A percentile compares a stretch with the other conserved stretches of the same genome.
These are phyloP conservation scores for Hemichromis elongatus DNA, from an alignment of 2,113 vertebrate genomes.

Conservation along the genomic window DNA sequence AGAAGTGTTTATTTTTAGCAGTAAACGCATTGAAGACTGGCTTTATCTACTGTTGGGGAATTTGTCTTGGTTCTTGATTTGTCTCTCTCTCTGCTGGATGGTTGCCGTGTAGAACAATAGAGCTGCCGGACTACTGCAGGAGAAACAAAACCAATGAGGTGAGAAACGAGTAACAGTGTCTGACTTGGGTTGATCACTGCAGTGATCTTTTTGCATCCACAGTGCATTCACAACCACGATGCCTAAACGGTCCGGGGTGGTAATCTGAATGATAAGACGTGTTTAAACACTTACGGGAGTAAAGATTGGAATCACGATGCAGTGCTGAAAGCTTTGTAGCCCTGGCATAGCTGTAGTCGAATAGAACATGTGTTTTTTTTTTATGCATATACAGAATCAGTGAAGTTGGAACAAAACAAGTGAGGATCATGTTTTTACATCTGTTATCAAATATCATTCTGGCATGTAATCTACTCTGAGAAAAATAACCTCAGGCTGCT, in stretches of 20 bases:
- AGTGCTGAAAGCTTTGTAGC: not conserved
- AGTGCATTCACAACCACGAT: slow-evolving; percentile 15
- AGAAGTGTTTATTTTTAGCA: slow-evolving; percentile 2
- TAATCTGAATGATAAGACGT: not conserved
- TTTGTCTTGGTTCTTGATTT: not conserved
- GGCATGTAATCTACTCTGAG: not conserved
- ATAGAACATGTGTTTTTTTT: not conserved
- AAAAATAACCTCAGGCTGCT: not conserved
- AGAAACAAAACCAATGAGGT: not conserved
- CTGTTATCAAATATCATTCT: not conserved
- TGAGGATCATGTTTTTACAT: not conserved
- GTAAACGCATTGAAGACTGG: not conserved
- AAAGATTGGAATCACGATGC: not conserved
- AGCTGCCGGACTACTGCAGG: not conserved
- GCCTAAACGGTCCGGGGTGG: not conserved
- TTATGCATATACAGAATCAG: not conserved
- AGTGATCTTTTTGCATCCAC: not conserved
- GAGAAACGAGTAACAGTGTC: not conserved
- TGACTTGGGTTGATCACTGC: not conserved
- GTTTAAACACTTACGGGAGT: not conserved
- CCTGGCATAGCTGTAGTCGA: not conserved
- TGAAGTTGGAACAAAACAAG: not conserved
- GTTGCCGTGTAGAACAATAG: not conserved
- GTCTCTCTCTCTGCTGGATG: not conserved
- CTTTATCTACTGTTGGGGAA: not conserved